Evolutionary conservation across 1,140 invertebrate species (phyloP).

Genomic region (Coelopa frigida): DNA sequence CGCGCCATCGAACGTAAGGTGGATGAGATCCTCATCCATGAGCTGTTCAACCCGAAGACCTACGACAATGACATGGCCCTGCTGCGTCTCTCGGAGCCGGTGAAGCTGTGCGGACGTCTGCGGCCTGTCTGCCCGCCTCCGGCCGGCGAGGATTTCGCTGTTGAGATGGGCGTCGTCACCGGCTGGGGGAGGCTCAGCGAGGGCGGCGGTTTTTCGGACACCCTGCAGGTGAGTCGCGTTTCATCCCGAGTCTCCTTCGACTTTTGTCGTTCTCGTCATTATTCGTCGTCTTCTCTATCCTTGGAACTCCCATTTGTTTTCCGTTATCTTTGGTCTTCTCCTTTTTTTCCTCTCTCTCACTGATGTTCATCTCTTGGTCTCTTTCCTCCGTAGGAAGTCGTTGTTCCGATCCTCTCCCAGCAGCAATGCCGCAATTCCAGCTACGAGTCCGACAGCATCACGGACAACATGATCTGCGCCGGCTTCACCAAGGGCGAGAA

Average conservation of each 20-base stretch:
- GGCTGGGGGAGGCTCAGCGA: slow-evolving; percentile 62
- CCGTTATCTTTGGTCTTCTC: too few species aligned
- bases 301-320: too few species aligned
- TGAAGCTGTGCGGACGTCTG: slow-evolving; percentile 53
- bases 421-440: slow-evolving; percentile 58
- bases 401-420: slow-evolving; percentile 68
- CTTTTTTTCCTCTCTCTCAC: too few species aligned
- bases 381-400: slow-evolving; percentile 46
- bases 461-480: slow-evolving; percentile 82
- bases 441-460: slow-evolving; percentile 62
- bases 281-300: too few species aligned
- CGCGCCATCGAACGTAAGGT: slow-evolving; percentile 45
- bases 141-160: slow-evolving; percentile 49
- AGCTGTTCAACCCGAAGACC: slow-evolving; percentile 48
- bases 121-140: slow-evolving; percentile 67
- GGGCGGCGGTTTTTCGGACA: slow-evolving; percentile 51
- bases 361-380: too few species aligned
- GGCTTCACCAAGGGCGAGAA: slow-evolving; percentile 66
- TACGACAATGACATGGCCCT: slow-evolving; percentile 77
- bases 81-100: slow-evolving; percentile 52
- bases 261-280: too few species aligned
- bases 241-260: too few species aligned
- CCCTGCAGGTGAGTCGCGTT: slow-evolving; percentile 44
- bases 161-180: slow-evolving; percentile 52
- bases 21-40: slow-evolving; percentile 23